Conservation (phyloP, 2,113 vertebrate species). For the Lanius collurio region DNA sequence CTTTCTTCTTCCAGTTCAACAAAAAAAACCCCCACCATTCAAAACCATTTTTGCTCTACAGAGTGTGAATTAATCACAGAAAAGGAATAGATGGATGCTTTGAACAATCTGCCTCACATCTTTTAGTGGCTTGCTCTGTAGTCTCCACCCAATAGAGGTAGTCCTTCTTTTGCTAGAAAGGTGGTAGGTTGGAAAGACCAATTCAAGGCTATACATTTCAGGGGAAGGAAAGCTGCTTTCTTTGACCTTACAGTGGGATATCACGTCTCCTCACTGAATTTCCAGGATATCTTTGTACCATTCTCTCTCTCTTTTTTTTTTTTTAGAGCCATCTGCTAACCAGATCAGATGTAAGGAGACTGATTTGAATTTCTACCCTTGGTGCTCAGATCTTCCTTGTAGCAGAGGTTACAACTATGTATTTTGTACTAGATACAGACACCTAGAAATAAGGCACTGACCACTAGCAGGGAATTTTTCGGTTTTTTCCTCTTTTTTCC, state of each 20-base stretch:
- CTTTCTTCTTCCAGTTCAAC: constrained; percentile 28
- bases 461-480: background rate
- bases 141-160: background rate
- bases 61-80: background rate
- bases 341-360: background rate
- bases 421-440: background rate
- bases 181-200: background rate
- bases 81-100: background rate
- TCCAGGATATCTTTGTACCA: fast-evolving
- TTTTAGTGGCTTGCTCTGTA: background rate
- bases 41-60: background rate
- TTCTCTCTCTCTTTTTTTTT: background rate
- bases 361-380: background rate
- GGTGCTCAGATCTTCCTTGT: background rate
- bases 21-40: constrained; percentile 1
- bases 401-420: background rate
- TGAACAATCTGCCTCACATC: background rate
- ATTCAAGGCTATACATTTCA: background rate
- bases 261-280: background rate
- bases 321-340: background rate
- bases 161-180: background rate
- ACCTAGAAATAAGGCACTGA: background rate
- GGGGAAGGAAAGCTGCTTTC: background rate
- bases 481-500: background rate
- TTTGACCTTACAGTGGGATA: background rate